A percentile compares a stretch with the other conserved stretches of the same genome.
Conservation (phyloP, 2,888 invertebrate species). For the Hypolimnas misippus region DNA sequence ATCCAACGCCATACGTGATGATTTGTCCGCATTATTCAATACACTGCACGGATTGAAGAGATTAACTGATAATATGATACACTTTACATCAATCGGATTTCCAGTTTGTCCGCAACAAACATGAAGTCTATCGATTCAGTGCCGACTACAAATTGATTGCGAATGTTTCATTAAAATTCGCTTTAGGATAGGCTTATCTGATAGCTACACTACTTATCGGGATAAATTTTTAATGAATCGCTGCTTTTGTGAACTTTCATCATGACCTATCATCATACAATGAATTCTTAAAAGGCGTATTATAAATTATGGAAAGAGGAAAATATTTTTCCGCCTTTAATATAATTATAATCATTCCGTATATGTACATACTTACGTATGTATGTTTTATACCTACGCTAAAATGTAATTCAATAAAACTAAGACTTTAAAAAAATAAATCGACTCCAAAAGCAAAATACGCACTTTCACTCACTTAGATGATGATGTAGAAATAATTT, state of each 20-base stretch:
- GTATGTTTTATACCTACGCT: too few relatives aligned
- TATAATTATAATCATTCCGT: too few relatives aligned
- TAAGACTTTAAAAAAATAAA: too few relatives aligned
- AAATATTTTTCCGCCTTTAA: too few relatives aligned
- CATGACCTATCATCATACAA: slow-evolving; percentile 35
- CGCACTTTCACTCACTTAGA: too few relatives aligned
- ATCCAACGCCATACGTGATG: too few relatives aligned
- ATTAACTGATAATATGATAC: slow-evolving; percentile 8
- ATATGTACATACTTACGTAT: too few relatives aligned
- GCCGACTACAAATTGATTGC: slow-evolving; percentile 8
- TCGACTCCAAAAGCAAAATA: too few relatives aligned
- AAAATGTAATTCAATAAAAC: too few relatives aligned
- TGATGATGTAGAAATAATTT: too few relatives aligned
- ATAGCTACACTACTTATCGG: slow-evolving; percentile 39
- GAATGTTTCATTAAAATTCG: slow-evolving; percentile 30
- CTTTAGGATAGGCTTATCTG: slow-evolving; percentile 24
- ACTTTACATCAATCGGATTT: slow-evolving; percentile 13
- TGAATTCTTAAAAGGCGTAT: slow-evolving; percentile 19
- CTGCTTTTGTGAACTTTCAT: slow-evolving; percentile 35
- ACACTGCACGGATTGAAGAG: not conserved
- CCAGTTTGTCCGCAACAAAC: not conserved
- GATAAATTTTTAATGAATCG: slow-evolving; percentile 43
- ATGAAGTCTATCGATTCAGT: slow-evolving; percentile 12
- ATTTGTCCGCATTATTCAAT: not conserved
- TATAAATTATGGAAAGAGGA: not conserved